A percentile compares a stretch with the other conserved stretches of the same genome.
These are phyloP conservation scores for Pseudorasbora parva DNA, from an alignment of 2,113 vertebrate genomes.

Conservation along the genomic window DNA sequence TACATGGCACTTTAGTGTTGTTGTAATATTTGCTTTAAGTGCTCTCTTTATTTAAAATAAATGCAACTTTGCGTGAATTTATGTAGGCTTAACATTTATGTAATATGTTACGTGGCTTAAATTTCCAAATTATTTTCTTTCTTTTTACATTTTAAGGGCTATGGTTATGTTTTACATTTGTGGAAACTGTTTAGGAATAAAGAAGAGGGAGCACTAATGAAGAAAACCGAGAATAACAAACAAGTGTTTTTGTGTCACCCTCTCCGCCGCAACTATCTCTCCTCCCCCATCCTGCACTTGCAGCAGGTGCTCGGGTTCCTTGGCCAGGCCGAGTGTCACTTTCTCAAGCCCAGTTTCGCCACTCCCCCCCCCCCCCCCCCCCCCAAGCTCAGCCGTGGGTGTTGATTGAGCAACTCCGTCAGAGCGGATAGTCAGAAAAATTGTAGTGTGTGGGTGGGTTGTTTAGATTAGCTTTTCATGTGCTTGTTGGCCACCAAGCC, in stretches of 20 bases:
- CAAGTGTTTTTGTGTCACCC: slow-evolving; percentile 5
- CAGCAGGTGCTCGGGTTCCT: slow-evolving; percentile 45
- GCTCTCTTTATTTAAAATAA: no score
- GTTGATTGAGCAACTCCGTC: slow-evolving; percentile 43
- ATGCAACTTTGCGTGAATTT: no score
- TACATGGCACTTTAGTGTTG: background rate
- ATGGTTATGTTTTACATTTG: background rate
- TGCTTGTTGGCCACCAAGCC: slow-evolving; percentile 58
- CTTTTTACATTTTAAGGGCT: no score
- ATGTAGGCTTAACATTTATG: no score
- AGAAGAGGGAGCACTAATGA: background rate
- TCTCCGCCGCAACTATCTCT: background rate
- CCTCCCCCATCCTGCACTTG: slow-evolving; percentile 20
- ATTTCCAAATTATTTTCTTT: background rate
- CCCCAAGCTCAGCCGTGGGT: slow-evolving; percentile 31
- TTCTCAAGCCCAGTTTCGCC: slow-evolving; percentile 32
- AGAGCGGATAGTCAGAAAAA: slow-evolving; percentile 33
- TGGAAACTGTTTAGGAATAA: background rate
- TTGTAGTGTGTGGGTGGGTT: slow-evolving; percentile 66
- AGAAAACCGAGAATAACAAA: background rate
- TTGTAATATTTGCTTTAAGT: background rate
- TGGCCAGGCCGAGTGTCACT: slow-evolving; percentile 11
- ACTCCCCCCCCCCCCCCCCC: background rate
- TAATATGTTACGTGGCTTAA: background rate
- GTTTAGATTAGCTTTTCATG: slow-evolving; percentile 67